Evolutionary conservation across 1,140 invertebrate species (phyloP), one percentile per base, ranked within the genome.

Genomic region (Scaptomyza graminum): DNA sequence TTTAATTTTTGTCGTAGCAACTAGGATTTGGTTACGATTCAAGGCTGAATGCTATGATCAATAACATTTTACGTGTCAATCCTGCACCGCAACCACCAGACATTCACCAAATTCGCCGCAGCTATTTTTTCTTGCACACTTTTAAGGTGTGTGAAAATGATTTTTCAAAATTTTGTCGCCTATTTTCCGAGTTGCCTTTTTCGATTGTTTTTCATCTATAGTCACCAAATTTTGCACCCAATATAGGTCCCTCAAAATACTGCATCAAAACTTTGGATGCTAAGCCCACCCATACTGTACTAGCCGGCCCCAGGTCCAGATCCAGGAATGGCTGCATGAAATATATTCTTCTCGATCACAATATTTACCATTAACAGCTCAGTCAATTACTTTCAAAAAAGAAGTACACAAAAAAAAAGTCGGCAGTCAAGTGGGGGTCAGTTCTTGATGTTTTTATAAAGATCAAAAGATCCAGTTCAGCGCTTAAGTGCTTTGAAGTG

Each of bases 401-500:
- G 37, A 41, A n/a, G 37, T 39, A 39, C 12, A 7, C 5, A 50
- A 34, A 56, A 6, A 31, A 61, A 59, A 69, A 74, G 59, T 64
- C 75, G 74, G 69, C 74, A 79, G 83, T 87, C 83, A 78, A 87
- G 79, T 88, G 83, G 68, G 83, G 83, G 54, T 88, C 78, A 83
- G 71, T 67, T n/a, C n/a, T n/a, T n/a, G n/a, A n/a, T 85, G 46
- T 78, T 78, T 44, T 60, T 6, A 69, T 6, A 69, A 73, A 88
- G 83, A 87, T 87, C 75, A 83, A 88, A 28, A 87, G 83, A 88
- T 88, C 81, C 69, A 79, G 64, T 88, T 85, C 82, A 75, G 79
- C 79, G 83, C 76, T 87, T 87, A 88, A 87, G 83, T 87, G 83
- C 79, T 76, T 65, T 68, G 37, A 25, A 63, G 60, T 63, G 54